Base-by-base conservation (phyloP, 1,140 invertebrate species). In the Muscidifurax raptorellus region DNA sequence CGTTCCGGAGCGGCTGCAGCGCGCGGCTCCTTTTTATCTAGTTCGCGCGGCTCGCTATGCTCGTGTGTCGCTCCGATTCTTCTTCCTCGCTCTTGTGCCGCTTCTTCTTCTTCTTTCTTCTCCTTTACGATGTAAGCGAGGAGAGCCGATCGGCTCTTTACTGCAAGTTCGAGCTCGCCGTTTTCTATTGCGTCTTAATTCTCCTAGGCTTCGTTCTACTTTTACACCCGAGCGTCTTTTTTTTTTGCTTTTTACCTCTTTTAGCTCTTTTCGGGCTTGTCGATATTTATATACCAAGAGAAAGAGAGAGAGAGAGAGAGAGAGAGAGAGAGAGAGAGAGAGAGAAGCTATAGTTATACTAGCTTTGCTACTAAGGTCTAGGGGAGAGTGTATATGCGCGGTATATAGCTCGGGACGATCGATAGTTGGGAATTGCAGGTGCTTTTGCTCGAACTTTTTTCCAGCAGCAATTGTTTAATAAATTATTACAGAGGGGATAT, bases 1-100 rank as follows among this genome's bases (percentile, higher is more conserved):
- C 89, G 87, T 87, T 83, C 86, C 86, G 87, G 22, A 59, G 52
- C 52, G 52, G 36, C 87, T 80, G 83, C 36, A n/a, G 81, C 83
- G 81, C 71, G 36, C 36, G 1, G 18, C 52, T 76, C 59, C 81
- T 82, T 82, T 82, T 82, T 76, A 82, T 78, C 82, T 79, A 52
- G 66, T 80, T 67, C 80, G 69, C 85, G 32, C 32, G n/a, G 76
- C 47, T 36, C 36, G 66, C 32, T 67, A 10, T 30, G 27, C 77
- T 44, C 64, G 30, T 27, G 78, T 71, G 67, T 71, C n/a, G n/a
- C 67, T 71, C 79, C n/a, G 25, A 27, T 6, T 4, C 28, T 59
- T 80, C 32, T 30, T 74, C 30, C 72, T 18, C 67, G 80, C 78
- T 36, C 75, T 47, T 80, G 66, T 86, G 82, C 83, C 83, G 36